These are phyloP conservation scores for Pediacus dermestoides DNA, from an alignment of 2,888 invertebrate genomes.

Conservation along the genomic window DNA sequence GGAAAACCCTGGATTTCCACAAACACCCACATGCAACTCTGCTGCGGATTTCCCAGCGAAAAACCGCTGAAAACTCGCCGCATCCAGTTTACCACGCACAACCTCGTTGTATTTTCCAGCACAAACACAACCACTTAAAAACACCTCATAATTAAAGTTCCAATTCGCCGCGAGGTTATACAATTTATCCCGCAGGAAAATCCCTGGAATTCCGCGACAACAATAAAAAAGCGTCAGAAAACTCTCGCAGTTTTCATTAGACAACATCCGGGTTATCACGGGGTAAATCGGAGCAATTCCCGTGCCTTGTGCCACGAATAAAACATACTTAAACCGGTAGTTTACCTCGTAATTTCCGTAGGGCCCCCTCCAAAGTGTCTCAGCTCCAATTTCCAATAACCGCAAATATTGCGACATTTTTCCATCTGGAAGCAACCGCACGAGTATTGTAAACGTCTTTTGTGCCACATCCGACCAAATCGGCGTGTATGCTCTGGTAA, in stretches of 20 bases:
- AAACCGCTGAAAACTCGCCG: conserved; percentile 42
- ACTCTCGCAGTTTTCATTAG: conserved; percentile 66
- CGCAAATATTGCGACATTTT: conserved; percentile 50
- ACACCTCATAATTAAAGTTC: conserved; percentile 70
- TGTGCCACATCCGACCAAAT: conserved; percentile 41
- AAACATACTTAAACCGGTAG: conserved; percentile 48
- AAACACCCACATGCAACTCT: too few species aligned
- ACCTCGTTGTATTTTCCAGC: conserved; percentile 55
- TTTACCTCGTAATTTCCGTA: conserved; percentile 59
- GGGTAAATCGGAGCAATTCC: conserved; percentile 70
- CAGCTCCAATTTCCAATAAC: conserved; percentile 42
- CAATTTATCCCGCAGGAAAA: conserved; percentile 62
- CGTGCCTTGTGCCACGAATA: conserved; percentile 68
- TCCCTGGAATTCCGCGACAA: conserved; percentile 55
- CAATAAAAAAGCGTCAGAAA: conserved; percentile 62
- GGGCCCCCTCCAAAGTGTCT: conserved; percentile 69
- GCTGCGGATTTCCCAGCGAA: too few species aligned
- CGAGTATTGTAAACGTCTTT: conserved; percentile 50
- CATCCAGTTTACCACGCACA: conserved; percentile 47
- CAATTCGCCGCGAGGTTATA: conserved; percentile 60
- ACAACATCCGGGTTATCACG: conserved; percentile 59
- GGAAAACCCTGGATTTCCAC: too few species aligned
- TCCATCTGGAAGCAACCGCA: conserved; percentile 53
- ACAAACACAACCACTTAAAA: conserved; percentile 45
- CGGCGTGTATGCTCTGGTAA: conserved; percentile 56